A percentile compares a stretch with the other conserved stretches of the same genome.
These are phyloP conservation scores for Gobionotothen gibberifrons DNA, from an alignment of 2,797 vertebrate species.

Conservation along the genomic window DNA sequence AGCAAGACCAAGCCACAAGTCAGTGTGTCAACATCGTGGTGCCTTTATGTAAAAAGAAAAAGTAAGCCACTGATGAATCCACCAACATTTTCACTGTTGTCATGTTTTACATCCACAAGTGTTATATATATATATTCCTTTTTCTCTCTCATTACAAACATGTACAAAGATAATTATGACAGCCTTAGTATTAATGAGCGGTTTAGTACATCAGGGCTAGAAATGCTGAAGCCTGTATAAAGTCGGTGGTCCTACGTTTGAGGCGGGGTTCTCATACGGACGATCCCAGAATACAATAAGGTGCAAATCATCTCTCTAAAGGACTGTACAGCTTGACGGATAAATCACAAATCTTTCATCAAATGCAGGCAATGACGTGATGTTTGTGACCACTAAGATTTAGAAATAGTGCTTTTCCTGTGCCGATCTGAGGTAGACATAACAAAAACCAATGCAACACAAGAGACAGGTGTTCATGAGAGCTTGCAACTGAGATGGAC, in stretches of 20 bases:
- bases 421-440: conserved; percentile 81
- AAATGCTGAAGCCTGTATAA: conserved; percentile 65
- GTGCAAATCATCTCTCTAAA: conserved; percentile 67
- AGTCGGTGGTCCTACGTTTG: conserved; percentile 55
- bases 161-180: conserved; percentile 78
- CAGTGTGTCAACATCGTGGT: conserved; percentile 66
- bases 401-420: conserved; percentile 73
- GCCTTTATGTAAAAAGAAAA: conserved; percentile 59
- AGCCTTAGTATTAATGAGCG: conserved; percentile 62
- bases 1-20: conserved; percentile 78
- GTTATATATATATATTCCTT: conserved; percentile 48
- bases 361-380: conserved; percentile 41
- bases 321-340: conserved; percentile 57
- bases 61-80: conserved; percentile 66
- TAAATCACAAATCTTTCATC: conserved; percentile 39
- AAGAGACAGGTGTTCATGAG: conserved; percentile 34
- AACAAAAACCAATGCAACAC: conserved; percentile 64
- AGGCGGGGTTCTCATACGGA: conserved; percentile 45
- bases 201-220: conserved; percentile 46
- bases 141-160: conserved; percentile 71
- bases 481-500: conserved; percentile 53
- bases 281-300: conserved; percentile 63
- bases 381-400: conserved; percentile 47
- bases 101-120: conserved; percentile 63
- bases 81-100: conserved; percentile 54